Conservation (phyloP, 2,888 invertebrate species). For the Blastobasis lacticolella region DNA sequence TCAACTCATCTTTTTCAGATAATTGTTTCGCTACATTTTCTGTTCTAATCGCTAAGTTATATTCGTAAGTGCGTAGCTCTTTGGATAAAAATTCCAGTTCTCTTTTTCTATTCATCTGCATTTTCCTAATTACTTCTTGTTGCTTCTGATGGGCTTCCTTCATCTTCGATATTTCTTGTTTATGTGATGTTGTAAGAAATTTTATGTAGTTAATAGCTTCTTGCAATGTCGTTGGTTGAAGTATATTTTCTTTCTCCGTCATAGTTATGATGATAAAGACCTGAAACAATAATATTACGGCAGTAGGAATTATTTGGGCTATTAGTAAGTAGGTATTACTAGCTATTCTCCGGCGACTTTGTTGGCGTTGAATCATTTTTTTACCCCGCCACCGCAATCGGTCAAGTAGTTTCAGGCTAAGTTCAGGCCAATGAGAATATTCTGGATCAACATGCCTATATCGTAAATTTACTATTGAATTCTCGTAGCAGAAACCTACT, state of each 20-base stretch:
- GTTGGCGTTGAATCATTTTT: too few species aligned
- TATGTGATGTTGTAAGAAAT: slow-evolving; percentile 61
- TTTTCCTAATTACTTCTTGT: slow-evolving; percentile 52
- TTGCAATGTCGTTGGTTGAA: slow-evolving; percentile 56
- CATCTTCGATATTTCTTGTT: slow-evolving; percentile 55
- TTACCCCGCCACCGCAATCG: too few species aligned
- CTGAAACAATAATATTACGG: too few species aligned
- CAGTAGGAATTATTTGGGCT: too few species aligned
- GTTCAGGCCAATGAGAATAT: too few species aligned
- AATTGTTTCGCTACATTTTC: slow-evolving; percentile 56
- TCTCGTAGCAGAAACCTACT: too few species aligned
- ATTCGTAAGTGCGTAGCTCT: slow-evolving; percentile 63
- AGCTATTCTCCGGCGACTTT: too few species aligned
- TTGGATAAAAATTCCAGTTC: slow-evolving; percentile 61
- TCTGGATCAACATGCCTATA: too few species aligned
- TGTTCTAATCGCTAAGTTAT: slow-evolving; percentile 54
- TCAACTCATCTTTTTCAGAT: slow-evolving; percentile 55
- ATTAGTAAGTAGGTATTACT: too few species aligned
- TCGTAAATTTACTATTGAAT: too few species aligned
- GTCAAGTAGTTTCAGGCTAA: too few species aligned
- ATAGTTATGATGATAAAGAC: too few species aligned
- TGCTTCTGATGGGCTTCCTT: slow-evolving; percentile 54
- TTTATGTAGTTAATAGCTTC: slow-evolving; percentile 65
- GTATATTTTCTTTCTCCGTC: slow-evolving; percentile 11
- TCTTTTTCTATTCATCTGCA: slow-evolving; percentile 57